Conservation (phyloP, 2,113 vertebrate genomes). For the Corydoras sp. region DNA sequence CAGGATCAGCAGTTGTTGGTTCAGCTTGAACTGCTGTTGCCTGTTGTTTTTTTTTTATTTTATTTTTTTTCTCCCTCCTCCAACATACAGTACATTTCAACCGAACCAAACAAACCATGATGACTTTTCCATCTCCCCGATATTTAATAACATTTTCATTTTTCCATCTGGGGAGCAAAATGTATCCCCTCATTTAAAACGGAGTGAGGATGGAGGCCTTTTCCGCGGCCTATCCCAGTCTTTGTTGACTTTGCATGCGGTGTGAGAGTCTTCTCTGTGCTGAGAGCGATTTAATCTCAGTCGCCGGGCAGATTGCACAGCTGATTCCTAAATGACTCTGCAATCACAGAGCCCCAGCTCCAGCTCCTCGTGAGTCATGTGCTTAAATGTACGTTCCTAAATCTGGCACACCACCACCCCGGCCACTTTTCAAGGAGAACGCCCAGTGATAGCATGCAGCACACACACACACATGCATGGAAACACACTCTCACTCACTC, state of each 20-base stretch:
- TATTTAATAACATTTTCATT: conserved; percentile 29
- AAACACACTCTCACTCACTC: conserved; percentile 15
- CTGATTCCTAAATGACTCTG: conserved; percentile 52
- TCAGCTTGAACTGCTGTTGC: conserved; percentile 52
- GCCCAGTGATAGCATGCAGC: conserved; percentile 40
- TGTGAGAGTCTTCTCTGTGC: background rate
- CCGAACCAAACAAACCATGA: conserved; percentile 44
- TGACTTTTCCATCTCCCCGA: conserved; percentile 54
- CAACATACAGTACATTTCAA: conserved; percentile 39
- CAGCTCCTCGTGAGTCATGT: conserved; percentile 55
- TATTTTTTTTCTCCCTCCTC: conserved; percentile 50
- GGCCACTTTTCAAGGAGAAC: conserved; percentile 42
- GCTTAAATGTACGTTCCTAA: conserved; percentile 55
- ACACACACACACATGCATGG: conserved; percentile 11
- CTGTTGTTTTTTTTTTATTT: no score
- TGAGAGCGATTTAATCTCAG: conserved; percentile 39
- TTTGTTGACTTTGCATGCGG: no score
- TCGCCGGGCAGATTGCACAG: conserved; percentile 36
- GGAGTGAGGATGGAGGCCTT: conserved; percentile 4
- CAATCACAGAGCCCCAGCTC: conserved; percentile 48
- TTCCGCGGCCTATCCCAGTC: background rate
- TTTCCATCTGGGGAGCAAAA: background rate
- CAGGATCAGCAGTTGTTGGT: conserved; percentile 38
- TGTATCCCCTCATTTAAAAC: background rate
- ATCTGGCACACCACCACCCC: conserved; percentile 48